phyloP scores from a whole-genome alignment of 2,113 vertebrate genomes.

The Pachypanchax playfairii region DNA sequence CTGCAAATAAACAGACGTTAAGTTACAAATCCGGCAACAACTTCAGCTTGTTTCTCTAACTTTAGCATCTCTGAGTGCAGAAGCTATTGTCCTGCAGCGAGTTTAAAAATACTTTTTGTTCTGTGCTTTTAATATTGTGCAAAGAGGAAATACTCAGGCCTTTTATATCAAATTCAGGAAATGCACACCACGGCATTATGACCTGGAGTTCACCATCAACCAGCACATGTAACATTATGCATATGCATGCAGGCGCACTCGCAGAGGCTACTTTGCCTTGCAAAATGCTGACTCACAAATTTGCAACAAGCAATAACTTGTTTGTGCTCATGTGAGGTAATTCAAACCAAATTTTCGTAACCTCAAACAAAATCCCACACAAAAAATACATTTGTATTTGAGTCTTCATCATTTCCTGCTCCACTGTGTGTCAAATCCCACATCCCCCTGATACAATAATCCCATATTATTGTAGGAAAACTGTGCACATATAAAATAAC shows the following conservation, averaged over 20 bases:
- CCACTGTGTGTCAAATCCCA: too few relatives aligned
- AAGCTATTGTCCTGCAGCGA: background rate
- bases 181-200: background rate
- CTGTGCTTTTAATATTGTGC: too few relatives aligned
- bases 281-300: constrained; percentile 47
- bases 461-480: too few relatives aligned
- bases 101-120: background rate
- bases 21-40: background rate
- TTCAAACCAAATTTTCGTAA: background rate
- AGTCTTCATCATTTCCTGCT: too few relatives aligned
- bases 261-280: constrained; percentile 54
- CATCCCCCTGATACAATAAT: too few relatives aligned
- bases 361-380: background rate
- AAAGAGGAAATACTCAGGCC: too few relatives aligned
- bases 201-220: constrained; percentile 5
- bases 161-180: too few relatives aligned
- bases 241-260: constrained; percentile 3
- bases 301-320: constrained; percentile 8
- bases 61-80: background rate
- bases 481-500: background rate
- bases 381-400: too few relatives aligned
- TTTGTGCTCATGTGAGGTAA: background rate
- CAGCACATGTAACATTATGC: constrained; percentile 1
- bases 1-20: background rate
- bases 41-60: background rate